Conservation (phyloP, 2,797 vertebrate species). For the Acanthurus leucopareius region DNA sequence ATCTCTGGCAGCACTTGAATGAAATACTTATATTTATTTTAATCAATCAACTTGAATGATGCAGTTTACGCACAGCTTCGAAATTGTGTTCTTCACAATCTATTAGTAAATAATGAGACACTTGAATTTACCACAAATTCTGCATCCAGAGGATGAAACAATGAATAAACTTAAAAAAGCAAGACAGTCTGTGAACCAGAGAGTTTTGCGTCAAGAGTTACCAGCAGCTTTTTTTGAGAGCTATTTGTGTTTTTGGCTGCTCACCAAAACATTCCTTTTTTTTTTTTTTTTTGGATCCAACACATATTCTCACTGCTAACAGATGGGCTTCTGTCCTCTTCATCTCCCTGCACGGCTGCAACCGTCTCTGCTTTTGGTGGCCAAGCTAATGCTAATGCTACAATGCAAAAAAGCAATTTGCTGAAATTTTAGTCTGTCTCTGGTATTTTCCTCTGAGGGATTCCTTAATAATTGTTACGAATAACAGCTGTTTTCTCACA, state of each 20-base stretch:
- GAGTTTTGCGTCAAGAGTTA: neutral
- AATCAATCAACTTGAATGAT: neutral
- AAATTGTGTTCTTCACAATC: neutral
- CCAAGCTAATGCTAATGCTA: neutral
- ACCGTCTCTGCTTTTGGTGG: conserved; percentile 1
- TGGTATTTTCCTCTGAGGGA: conserved; percentile 23
- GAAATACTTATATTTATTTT: neutral
- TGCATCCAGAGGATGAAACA: neutral
- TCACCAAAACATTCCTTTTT: neutral
- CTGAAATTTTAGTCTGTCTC: neutral
- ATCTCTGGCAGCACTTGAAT: too few relatives aligned
- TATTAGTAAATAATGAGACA: neutral
- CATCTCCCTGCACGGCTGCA: neutral
- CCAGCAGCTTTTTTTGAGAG: neutral
- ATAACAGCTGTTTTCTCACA: conserved; percentile 20
- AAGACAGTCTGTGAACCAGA: neutral
- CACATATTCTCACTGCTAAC: neutral
- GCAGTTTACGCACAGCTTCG: neutral
- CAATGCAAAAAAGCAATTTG: neutral
- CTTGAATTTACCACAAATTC: neutral
- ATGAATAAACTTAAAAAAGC: neutral
- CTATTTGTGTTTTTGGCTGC: neutral
- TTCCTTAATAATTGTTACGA: conserved; percentile 20
- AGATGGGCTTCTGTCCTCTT: conserved; percentile 1
- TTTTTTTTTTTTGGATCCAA: neutral